Conservation (phyloP, 2,797 vertebrate species). For the Gallirallus australis region DNA sequence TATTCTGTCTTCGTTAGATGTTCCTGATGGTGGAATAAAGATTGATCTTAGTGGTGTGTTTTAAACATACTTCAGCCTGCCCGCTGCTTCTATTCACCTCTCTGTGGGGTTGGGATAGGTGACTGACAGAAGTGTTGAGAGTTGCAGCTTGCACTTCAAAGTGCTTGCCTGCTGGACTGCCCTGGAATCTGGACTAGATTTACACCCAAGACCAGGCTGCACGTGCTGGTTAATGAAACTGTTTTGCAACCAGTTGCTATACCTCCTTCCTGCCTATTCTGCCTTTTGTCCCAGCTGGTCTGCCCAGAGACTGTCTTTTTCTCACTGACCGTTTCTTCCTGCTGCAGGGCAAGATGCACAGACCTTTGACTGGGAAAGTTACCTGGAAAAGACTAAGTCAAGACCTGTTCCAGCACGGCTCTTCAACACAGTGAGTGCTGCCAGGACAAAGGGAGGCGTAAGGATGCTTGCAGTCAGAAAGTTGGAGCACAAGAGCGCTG, state of each 20-base stretch:
- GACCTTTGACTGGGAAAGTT: constrained; percentile 88
- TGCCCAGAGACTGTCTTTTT: neutral
- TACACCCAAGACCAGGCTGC: neutral
- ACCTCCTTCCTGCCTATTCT: neutral
- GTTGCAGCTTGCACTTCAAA: neutral
- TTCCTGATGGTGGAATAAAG: neutral
- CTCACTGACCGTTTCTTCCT: neutral
- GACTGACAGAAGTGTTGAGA: neutral
- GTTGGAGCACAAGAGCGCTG: neutral
- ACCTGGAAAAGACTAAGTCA: constrained; percentile 85
- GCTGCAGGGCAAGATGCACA: constrained; percentile 83
- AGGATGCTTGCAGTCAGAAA: neutral
- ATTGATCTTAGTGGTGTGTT: neutral
- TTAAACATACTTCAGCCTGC: neutral
- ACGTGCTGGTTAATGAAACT: neutral
- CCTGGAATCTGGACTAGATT: neutral
- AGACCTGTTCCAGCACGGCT: constrained; percentile 85
- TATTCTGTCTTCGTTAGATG: neutral
- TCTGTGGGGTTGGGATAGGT: neutral
- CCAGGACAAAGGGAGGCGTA: neutral
- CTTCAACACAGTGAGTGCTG: constrained; percentile 88
- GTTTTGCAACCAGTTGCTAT: neutral
- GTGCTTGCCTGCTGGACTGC: neutral
- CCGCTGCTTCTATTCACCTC: neutral
- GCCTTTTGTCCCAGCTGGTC: neutral